Evolutionary conservation across 2,113 vertebrate genomes (phyloP), one percentile per base, ranked within the genome.

Genomic region (Romanogobio albipinnatus): DNA sequence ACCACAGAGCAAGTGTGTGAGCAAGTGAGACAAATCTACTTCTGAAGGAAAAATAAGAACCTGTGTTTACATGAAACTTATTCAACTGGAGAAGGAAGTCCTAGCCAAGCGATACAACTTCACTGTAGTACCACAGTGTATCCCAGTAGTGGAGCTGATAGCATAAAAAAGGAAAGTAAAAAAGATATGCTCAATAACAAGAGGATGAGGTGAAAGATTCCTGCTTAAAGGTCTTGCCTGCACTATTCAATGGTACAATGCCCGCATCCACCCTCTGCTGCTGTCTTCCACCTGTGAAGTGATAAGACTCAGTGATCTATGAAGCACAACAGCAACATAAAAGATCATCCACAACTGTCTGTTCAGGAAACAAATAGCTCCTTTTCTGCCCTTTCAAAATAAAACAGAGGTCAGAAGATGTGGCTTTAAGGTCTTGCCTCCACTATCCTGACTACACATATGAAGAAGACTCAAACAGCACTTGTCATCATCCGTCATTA

Each of bases 341-440:
- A 78, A 33, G 66, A 82, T 24, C 47, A 82, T 71, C 26, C 22
- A 7, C 45, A 71, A 56, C 7, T 9, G 47, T 82, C 47, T 47
- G 19, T 36, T 82, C 80, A 70, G 49, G 49, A 53, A 81, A 71
- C 24, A 66, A 81, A 81, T 64, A 58, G 49, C 66, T 43, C 33
- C 49, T 71, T 39, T 53, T 53, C 22, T 82, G 80, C 80, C 64
- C 29, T 82, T 82, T 82, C 10, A 71, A 70, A 71, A 82, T 82
- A 53, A 71, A 56, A 82, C 49, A 58, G 64, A 56, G 80, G 80
- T 82, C 80, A 71, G 64, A 71, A 39, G 29, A n/a, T 58, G 13
- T 19, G 6, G 47, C 24, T 79, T 33, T 43, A 58, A 87, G 49
- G 49, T 83, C 84, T 89, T 88, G 87, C 88, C 90, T 92, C 89